Conservation (phyloP, 2,888 invertebrate species). For the Tetanocera ferruginea region DNA sequence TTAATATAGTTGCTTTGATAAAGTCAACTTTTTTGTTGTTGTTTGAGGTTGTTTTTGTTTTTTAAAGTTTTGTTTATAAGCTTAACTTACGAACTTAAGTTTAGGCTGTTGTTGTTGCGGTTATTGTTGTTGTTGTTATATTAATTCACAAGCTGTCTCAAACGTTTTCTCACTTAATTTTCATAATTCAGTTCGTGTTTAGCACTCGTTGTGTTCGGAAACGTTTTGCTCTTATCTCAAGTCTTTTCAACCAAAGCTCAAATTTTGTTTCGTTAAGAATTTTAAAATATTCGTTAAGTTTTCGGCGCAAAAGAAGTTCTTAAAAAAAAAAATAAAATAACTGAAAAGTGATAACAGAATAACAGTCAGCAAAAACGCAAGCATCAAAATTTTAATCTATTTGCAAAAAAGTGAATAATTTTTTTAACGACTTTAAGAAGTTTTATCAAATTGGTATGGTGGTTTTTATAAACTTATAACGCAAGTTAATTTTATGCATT, state of each 20-base stretch:
- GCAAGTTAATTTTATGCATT: too few species aligned
- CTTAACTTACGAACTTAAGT: background rate
- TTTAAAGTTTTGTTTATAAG: constrained; percentile 39
- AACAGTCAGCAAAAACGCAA: too few species aligned
- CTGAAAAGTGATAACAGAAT: too few species aligned
- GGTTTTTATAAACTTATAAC: too few species aligned
- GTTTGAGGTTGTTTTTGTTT: constrained; percentile 42
- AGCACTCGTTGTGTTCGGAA: constrained; percentile 59
- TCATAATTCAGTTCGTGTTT: constrained; percentile 60
- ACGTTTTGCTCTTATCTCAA: background rate
- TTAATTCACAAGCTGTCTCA: constrained; percentile 12
- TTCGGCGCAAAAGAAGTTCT: background rate
- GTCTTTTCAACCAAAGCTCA: background rate
- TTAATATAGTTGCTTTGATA: constrained; percentile 20
- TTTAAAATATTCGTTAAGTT: background rate
- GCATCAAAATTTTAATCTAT: too few species aligned
- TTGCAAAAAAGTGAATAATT: too few species aligned
- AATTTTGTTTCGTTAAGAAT: background rate
- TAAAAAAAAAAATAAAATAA: background rate
- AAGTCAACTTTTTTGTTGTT: constrained; percentile 31
- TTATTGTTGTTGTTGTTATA: constrained; percentile 22
- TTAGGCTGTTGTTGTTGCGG: constrained; percentile 11
- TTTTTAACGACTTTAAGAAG: too few species aligned
- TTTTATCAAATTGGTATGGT: too few species aligned
- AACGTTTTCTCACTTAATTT: constrained; percentile 50